A percentile compares a stretch with the other conserved stretches of the same genome.
Evolutionary conservation across 2,797 vertebrate species (phyloP).

Genomic region (Scolopax rusticola): DNA sequence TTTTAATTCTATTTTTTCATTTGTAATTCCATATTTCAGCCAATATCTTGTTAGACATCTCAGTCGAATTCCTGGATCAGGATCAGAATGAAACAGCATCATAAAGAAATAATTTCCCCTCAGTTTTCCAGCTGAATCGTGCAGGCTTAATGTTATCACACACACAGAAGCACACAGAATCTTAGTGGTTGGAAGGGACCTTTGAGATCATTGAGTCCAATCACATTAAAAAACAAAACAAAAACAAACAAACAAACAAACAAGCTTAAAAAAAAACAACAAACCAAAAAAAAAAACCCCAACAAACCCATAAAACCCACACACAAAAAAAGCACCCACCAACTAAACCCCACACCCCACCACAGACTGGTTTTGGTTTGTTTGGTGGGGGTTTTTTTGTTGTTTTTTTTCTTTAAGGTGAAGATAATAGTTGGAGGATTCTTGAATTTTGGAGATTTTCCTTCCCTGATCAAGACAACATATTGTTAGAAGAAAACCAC

Average conservation of each 20-base stretch:
- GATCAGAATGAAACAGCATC: accelerated
- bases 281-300: too few relatives aligned
- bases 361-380: too few relatives aligned
- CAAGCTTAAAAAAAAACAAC: too few relatives aligned
- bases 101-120: neutral
- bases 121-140: neutral
- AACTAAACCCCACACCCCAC: too few relatives aligned
- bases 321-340: too few relatives aligned
- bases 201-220: too few relatives aligned
- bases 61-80: neutral
- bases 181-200: too few relatives aligned
- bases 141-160: neutral
- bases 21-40: neutral
- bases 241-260: too few relatives aligned
- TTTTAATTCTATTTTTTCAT: neutral
- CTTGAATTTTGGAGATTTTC: neutral
- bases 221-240: too few relatives aligned
- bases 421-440: neutral
- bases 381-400: neutral
- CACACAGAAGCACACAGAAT: too few relatives aligned
- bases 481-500: neutral
- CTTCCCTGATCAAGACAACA: neutral
- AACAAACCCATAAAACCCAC: too few relatives aligned
- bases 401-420: neutral
- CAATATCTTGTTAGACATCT: neutral